Evolutionary conservation across 1,140 invertebrate species (phyloP).

Genomic region (Octopus bimaculoides): DNA sequence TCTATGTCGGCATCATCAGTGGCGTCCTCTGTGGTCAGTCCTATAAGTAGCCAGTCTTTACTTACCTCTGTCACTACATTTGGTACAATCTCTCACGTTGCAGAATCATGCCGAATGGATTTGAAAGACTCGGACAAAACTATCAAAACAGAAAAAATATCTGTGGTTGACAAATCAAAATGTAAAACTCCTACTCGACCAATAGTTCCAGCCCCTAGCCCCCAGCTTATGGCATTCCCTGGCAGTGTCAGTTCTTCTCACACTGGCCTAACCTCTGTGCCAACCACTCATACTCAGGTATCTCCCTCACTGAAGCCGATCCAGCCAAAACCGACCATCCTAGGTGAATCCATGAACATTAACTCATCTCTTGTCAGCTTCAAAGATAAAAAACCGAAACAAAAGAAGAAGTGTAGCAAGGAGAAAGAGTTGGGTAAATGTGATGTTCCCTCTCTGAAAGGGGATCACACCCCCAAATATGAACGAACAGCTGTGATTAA

Average conservation of each 20-base stretch:
- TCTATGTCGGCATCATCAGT: constrained; percentile 9
- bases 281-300: constrained; percentile 33
- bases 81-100: constrained; percentile 13
- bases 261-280: constrained; percentile 33
- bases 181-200: constrained; percentile 39
- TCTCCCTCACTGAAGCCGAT: constrained; percentile 53
- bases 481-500: constrained; percentile 51
- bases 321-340: constrained; percentile 56
- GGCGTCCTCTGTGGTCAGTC: neutral
- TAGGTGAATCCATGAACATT: constrained; percentile 48
- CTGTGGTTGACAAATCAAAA: constrained; percentile 22
- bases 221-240: constrained; percentile 34
- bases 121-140: constrained; percentile 6
- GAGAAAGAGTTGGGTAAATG: constrained; percentile 50
- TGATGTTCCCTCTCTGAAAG: constrained; percentile 25
- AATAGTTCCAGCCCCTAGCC: constrained; percentile 44
- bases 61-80: constrained; percentile 27
- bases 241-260: constrained; percentile 31
- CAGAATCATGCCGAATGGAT: constrained; percentile 10
- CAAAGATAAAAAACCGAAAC: constrained; percentile 49
- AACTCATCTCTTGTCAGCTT: constrained; percentile 51
- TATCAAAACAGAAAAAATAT: constrained; percentile 18
- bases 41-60: constrained; percentile 14
- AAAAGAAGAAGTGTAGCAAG: constrained; percentile 43
- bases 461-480: constrained; percentile 39